Conservation (phyloP, 2,888 invertebrate genomes). For the Choristoneura rosaceana region DNA sequence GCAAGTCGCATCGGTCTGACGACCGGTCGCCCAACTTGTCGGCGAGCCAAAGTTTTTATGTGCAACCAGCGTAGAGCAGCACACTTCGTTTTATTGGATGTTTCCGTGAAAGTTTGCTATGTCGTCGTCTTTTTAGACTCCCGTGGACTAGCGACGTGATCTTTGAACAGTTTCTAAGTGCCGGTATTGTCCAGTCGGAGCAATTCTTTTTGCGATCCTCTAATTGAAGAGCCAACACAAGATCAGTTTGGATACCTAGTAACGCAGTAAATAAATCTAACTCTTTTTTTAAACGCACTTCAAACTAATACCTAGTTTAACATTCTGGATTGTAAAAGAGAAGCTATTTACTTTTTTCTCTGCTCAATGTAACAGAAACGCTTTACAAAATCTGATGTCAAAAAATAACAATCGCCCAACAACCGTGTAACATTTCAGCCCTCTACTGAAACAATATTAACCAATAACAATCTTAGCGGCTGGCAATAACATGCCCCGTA, state of each 20-base stretch:
- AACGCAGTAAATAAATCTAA: neutral
- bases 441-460: slow-evolving; percentile 58
- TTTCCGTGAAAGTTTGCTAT: slow-evolving; percentile 71
- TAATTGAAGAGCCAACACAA: slow-evolving; percentile 7
- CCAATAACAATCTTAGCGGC: slow-evolving; percentile 55
- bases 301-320: neutral
- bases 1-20: slow-evolving; percentile 61
- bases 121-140: slow-evolving; percentile 67
- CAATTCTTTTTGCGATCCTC: slow-evolving; percentile 43
- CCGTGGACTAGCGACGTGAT: slow-evolving; percentile 61
- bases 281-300: neutral
- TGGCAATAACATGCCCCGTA: slow-evolving; percentile 50
- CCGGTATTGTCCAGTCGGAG: slow-evolving; percentile 33
- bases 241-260: neutral
- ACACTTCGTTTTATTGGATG: slow-evolving; percentile 78
- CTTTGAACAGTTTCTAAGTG: slow-evolving; percentile 58
- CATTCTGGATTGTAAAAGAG: neutral
- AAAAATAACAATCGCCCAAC: slow-evolving; percentile 5
- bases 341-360: neutral
- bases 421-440: slow-evolving; percentile 12
- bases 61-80: slow-evolving; percentile 64
- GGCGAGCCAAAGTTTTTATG: slow-evolving; percentile 68
- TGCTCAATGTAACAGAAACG: neutral
- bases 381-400: slow-evolving; percentile 7
- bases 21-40: slow-evolving; percentile 54